Evolutionary conservation across 2,888 invertebrate species (phyloP), one percentile per base, ranked within the genome.

Genomic region (Tortricodes alternella): DNA sequence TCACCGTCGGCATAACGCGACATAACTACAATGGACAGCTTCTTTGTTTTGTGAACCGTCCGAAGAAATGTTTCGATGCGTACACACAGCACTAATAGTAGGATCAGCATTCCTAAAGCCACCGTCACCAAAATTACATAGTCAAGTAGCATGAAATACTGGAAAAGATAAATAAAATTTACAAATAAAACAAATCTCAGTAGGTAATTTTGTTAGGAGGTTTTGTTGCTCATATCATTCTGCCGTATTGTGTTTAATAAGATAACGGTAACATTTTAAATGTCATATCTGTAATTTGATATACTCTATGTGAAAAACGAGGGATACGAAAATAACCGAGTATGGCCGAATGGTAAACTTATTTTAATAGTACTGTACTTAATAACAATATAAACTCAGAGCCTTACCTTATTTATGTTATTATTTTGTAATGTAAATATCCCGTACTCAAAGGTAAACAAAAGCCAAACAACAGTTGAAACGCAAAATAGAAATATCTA

Each of bases 401-500:
- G 11, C n/a, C 9, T 4, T 29, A 29, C 29, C 29, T 29, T n/a
- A 1, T 3, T 5, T 9, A n/a, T n/a, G n/a, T 11, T 11, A 29
- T 11, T 29, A n/a, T 16, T 6, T 8, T 27, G 29, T 18, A 55
- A n/a, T 1, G 49, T 34, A 5, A 29, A 19, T 13, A 55, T 49
- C 3, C 18, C 27, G 15, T 43, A 55, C 3, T 35, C 24, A 11
- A 21, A 23, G 11, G 35, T 19, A 11, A 49, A 15, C 3, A 37
- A 3, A 4, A 29, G 15, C 41, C 48, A 49, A 7, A 16, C 19
- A 27, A 49, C 9, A 11, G 8, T 37, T n/a, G 34, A 29, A 1
- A 13, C 11, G 41, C 35, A 49, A 19, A 55, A 55, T 3, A 55
- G 5, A 29, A 55, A 35, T 9, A 55, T n/a, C 50, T 51, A 32